Percentiles rank a stretch among this genome's conserved stretches.
phyloP scores from a whole-genome alignment of 2,888 invertebrate genomes.

The Spodoptera exigua region DNA sequence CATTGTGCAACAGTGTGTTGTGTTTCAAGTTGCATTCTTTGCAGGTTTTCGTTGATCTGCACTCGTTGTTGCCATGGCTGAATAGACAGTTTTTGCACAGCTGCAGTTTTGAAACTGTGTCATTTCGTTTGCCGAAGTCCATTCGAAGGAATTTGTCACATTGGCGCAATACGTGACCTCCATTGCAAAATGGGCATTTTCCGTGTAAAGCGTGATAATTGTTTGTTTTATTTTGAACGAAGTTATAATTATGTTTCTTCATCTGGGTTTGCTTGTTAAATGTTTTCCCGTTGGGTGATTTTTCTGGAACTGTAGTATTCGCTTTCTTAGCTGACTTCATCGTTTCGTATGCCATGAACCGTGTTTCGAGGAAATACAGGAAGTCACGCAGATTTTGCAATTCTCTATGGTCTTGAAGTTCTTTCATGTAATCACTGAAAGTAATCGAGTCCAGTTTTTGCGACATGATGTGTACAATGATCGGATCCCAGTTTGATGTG shows the following conservation, averaged over 20 bases:
- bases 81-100: slow-evolving; percentile 8
- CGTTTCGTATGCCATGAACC: slow-evolving; percentile 16
- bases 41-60: slow-evolving; percentile 2
- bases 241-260: slow-evolving; percentile 5
- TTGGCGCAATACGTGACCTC: slow-evolving; percentile 10
- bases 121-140: neutral
- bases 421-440: slow-evolving; percentile 16
- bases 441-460: slow-evolving; percentile 18
- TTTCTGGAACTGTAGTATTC: neutral
- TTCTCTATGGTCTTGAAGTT: slow-evolving; percentile 20
- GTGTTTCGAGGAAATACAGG: slow-evolving; percentile 12
- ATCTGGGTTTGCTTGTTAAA: neutral
- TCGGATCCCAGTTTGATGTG: slow-evolving; percentile 8
- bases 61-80: neutral
- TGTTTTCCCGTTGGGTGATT: neutral
- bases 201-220: slow-evolving; percentile 1
- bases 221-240: slow-evolving; percentile 1
- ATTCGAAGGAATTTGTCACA: slow-evolving; percentile 9
- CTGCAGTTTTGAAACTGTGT: slow-evolving; percentile 5
- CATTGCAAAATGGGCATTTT: slow-evolving; percentile 13
- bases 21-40: slow-evolving; percentile 6
- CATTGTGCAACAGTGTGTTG: slow-evolving; percentile 1
- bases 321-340: slow-evolving; percentile 2
- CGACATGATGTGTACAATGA: slow-evolving; percentile 22
- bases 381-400: slow-evolving; percentile 13